phyloP scores from a whole-genome alignment of 2,888 invertebrate genomes.

The Macrostomum cliftonense region DNA sequence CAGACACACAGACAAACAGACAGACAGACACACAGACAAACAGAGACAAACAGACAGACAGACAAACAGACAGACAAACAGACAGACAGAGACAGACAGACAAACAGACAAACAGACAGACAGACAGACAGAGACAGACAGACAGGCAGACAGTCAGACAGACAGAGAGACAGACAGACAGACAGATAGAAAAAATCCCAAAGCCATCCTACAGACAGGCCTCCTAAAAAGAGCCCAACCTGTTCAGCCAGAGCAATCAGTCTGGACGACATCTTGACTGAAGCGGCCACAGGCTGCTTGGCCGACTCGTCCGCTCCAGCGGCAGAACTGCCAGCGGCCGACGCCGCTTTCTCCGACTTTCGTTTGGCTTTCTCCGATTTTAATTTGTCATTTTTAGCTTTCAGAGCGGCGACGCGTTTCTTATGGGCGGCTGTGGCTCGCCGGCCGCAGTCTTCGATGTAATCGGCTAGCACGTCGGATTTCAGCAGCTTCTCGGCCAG shows the following conservation, averaged over 20 bases:
- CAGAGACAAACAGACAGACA: too few relatives aligned
- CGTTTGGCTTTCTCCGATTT: conserved; percentile 12
- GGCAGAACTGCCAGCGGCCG: too few relatives aligned
- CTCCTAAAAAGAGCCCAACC: too few relatives aligned
- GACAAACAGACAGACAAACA: too few relatives aligned
- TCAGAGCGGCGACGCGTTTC: conserved; percentile 15
- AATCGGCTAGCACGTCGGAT: conserved; percentile 33
- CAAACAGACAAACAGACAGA: too few relatives aligned
- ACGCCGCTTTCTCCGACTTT: neutral
- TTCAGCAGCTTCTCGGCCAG: conserved; percentile 31
- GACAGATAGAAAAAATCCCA: conserved; percentile 22
- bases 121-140: too few relatives aligned
- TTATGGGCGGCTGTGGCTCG: conserved; percentile 16
- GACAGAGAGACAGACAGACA: too few relatives aligned
- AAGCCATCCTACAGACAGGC: conserved; percentile 27
- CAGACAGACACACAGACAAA: too few relatives aligned
- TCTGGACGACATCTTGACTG: neutral
- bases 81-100: too few relatives aligned
- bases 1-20: too few relatives aligned
- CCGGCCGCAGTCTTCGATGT: conserved; percentile 30
- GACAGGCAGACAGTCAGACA: too few relatives aligned
- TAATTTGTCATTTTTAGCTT: conserved; percentile 20
- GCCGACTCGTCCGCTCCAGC: neutral
- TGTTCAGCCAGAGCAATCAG: too few relatives aligned
- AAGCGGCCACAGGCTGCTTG: neutral